A percentile compares a stretch with the other conserved stretches of the same genome.
phyloP scores from a whole-genome alignment of 2,797 vertebrate genomes.

The Sebastes oblongus region DNA sequence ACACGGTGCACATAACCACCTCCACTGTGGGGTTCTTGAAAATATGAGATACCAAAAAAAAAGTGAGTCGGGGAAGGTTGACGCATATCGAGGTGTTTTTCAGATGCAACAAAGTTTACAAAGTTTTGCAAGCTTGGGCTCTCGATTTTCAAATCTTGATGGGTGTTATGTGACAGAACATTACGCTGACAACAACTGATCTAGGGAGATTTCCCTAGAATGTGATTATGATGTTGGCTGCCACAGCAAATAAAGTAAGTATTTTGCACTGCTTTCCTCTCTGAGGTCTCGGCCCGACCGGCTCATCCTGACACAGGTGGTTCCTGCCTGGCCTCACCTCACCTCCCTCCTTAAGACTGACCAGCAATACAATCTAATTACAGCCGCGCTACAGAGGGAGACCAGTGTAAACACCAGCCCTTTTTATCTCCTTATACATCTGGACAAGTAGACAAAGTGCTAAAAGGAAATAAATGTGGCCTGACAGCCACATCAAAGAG shows the following conservation, averaged over 20 bases:
- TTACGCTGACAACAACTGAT: slow-evolving; percentile 19
- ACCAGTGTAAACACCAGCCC: slow-evolving; percentile 97
- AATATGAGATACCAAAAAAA: slow-evolving; percentile 44
- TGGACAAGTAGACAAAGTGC: slow-evolving; percentile 99
- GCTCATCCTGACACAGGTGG: slow-evolving; percentile 70
- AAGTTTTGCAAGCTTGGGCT: slow-evolving; percentile 50
- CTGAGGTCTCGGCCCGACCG: slow-evolving; percentile 29
- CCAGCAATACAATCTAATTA: slow-evolving; percentile 97
- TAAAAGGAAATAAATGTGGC: slow-evolving; percentile 99
- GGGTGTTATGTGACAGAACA: slow-evolving; percentile 13
- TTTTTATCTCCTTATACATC: slow-evolving; percentile 99
- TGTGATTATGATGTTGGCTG: slow-evolving; percentile 16
- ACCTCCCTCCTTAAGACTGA: slow-evolving; percentile 85
- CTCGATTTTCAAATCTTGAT: slow-evolving; percentile 24
- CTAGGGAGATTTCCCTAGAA: slow-evolving; percentile 22
- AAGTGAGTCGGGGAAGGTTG: slow-evolving; percentile 48
- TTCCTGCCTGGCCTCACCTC: slow-evolving; percentile 81
- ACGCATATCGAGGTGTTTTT: slow-evolving; percentile 33
- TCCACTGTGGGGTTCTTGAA: slow-evolving; percentile 57
- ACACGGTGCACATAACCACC: slow-evolving; percentile 51
- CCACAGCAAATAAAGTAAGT: background rate
- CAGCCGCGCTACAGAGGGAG: slow-evolving; percentile 80
- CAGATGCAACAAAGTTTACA: slow-evolving; percentile 61
- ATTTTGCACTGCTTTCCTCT: slow-evolving; percentile 5
- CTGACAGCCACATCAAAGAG: slow-evolving; percentile 99